Evolutionary conservation across 2,888 invertebrate genomes (phyloP), one percentile per base, ranked within the genome.

Genomic region (Nemapogon koenigi): DNA sequence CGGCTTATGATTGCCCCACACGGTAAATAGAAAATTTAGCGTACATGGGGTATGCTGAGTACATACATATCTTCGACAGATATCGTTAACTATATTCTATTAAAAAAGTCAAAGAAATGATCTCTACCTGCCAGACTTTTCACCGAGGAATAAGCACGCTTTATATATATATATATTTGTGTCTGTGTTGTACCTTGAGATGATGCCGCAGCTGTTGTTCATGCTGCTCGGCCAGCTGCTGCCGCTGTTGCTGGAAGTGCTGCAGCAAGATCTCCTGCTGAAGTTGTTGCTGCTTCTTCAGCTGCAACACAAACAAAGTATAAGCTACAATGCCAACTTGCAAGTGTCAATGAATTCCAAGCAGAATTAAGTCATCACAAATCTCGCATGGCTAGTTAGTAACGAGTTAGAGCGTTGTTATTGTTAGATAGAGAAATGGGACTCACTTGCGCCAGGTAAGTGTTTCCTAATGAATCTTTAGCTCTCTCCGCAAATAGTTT

Each of bases 281-380:
- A 57, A 94, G 78, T 72, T 94, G 92, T 70, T 95, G 94, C 66
- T 93, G 92, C 78, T 94, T 92, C 83, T 94, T 94, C 66, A 95
- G 83, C 91, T 94, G 89, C 55, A 88, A 71, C 49, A n/a, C 22
- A 22, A 22, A 22, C n/a, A n/a, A 10, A 22, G 10, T 10, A 22
- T 22, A 22, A 22, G 10, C 22, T 22, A 22, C 22, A 22, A 22
- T 7, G 10, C 22, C 6, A 7, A 22, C 10, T 22, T 22, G 22
- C 22, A n/a, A n/a, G n/a, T 22, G 10, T 22, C 22, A 22, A 22
- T 22, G 10, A 7, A 22, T 22, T 22, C 6, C 10, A n/a, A n/a
- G n/a, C n/a, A n/a, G n/a, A n/a, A n/a, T n/a, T n/a, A n/a, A n/a
- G n/a, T n/a, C n/a, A n/a, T n/a, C n/a, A n/a, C n/a, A n/a, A n/a